Evolutionary conservation across 2,888 invertebrate species (phyloP).

Genomic region (Athrips mouffetella): DNA sequence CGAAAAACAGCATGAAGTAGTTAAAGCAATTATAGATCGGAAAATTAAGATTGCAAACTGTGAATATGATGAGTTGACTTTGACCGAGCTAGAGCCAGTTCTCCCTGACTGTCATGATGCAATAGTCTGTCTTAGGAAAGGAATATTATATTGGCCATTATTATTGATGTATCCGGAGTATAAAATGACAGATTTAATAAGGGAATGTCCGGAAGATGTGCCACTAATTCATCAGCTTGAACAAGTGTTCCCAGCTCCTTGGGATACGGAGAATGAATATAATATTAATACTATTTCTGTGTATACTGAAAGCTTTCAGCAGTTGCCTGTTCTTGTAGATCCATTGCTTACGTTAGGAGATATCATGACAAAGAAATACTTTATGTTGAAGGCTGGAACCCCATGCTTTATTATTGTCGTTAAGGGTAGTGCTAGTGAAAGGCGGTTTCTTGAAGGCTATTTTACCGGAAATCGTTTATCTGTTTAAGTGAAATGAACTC

Average conservation of each 20-base stretch:
- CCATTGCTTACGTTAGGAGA: slow-evolving; percentile 76
- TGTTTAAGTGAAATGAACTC: not conserved
- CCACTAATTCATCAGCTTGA: slow-evolving; percentile 68
- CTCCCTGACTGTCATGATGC: slow-evolving; percentile 81
- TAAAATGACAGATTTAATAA: slow-evolving; percentile 91
- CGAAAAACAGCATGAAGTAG: slow-evolving; percentile 54
- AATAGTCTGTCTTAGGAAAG: slow-evolving; percentile 80
- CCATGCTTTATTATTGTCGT: slow-evolving; percentile 82
- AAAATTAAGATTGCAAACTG: slow-evolving; percentile 76
- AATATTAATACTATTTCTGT: slow-evolving; percentile 78
- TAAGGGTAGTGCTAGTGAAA: slow-evolving; percentile 76
- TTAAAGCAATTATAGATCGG: slow-evolving; percentile 63
- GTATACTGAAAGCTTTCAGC: slow-evolving; percentile 85
- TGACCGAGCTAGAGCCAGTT: slow-evolving; percentile 81
- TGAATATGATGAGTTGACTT: slow-evolving; percentile 65
- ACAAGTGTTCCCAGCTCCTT: slow-evolving; percentile 83
- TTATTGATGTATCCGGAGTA: slow-evolving; percentile 93
- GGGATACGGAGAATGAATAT: slow-evolving; percentile 85
- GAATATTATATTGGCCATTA: slow-evolving; percentile 90
- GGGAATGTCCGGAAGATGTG: slow-evolving; percentile 86
- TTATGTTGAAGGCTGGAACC: slow-evolving; percentile 80
- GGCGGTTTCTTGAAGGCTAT: slow-evolving; percentile 76
- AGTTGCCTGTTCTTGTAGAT: slow-evolving; percentile 79
- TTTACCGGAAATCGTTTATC: too few relatives aligned
- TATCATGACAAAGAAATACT: slow-evolving; percentile 79